Conservation (phyloP, 2,888 invertebrate genomes). For the Coremacera marginata region DNA sequence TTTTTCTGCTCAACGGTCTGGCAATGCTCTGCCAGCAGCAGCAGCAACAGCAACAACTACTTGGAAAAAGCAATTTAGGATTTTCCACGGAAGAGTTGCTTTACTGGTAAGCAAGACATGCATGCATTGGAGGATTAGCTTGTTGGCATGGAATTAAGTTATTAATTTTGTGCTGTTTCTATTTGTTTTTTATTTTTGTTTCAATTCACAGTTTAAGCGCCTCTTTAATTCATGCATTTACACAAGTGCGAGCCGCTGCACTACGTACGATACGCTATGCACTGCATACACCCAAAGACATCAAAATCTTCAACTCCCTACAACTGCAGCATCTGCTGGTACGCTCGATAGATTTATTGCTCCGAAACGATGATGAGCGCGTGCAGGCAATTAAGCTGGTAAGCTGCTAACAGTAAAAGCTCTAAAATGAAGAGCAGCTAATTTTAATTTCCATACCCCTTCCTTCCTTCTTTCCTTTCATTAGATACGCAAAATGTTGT, state of each 20-base stretch:
- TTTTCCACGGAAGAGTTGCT: constrained; percentile 85
- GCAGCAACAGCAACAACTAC: constrained; percentile 41
- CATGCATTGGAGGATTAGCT: constrained; percentile 1
- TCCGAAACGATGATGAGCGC: constrained; percentile 92
- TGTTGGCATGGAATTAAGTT: constrained; percentile 27
- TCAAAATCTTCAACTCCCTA: constrained; percentile 82
- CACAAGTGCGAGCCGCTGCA: constrained; percentile 90
- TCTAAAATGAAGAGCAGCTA: not conserved
- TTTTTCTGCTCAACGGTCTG: constrained; percentile 90
- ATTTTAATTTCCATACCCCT: not conserved
- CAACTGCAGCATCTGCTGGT: constrained; percentile 85
- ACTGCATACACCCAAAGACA: constrained; percentile 81
- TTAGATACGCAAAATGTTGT: constrained; percentile 73
- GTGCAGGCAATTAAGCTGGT: constrained; percentile 92
- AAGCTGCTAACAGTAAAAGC: constrained; percentile 21
- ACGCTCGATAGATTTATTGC: constrained; percentile 89
- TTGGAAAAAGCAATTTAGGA: constrained; percentile 71
- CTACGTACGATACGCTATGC: constrained; percentile 89
- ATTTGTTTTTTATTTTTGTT: not conserved
- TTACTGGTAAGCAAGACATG: constrained; percentile 75
- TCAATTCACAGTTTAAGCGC: constrained; percentile 80
- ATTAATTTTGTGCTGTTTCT: constrained; percentile 11
- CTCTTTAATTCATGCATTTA: constrained; percentile 86
- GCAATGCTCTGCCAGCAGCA: constrained; percentile 76
- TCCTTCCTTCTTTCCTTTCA: not conserved